Evolutionary conservation across 1,140 invertebrate species (phyloP).

Genomic region (Trichogramma pretiosum): DNA sequence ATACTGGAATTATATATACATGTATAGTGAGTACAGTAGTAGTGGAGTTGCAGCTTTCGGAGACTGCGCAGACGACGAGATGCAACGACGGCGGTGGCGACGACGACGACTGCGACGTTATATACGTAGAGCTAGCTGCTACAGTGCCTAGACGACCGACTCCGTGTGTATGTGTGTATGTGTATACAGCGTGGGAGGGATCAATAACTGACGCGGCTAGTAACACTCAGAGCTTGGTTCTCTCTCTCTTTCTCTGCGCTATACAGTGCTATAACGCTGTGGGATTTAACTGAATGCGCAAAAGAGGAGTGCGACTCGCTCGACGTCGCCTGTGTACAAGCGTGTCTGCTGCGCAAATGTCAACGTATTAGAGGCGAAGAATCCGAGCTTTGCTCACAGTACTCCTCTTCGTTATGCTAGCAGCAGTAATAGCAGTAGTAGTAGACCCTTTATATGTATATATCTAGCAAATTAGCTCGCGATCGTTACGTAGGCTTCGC

Average conservation of each 20-base stretch:
- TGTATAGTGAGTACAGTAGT: neutral
- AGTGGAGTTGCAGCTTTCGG: conserved; percentile 2
- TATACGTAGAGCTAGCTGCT: conserved; percentile 13
- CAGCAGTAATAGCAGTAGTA: too few species aligned
- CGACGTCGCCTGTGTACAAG: neutral
- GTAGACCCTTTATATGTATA: too few species aligned
- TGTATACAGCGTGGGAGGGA: conserved; percentile 3
- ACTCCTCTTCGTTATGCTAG: too few species aligned
- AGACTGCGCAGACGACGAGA: conserved; percentile 15
- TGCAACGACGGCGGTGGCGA: neutral
- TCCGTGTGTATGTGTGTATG: too few species aligned
- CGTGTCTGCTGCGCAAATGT: neutral
- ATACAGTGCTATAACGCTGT: too few species aligned
- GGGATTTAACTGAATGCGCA: too few species aligned
- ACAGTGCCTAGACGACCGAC: conserved; percentile 7
- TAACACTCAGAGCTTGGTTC: neutral
- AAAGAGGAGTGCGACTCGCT: too few species aligned
- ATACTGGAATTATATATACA: too few species aligned
- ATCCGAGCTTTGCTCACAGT: too few species aligned
- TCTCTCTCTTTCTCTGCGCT: too few species aligned
- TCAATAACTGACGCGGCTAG: conserved; percentile 12
- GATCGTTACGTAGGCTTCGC: too few species aligned
- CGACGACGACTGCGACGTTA: conserved; percentile 1
- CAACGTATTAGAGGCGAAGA: neutral
- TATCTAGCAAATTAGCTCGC: too few species aligned